Base-by-base conservation (phyloP, 2,888 invertebrate species). In the Lithophane leautieri region DNA sequence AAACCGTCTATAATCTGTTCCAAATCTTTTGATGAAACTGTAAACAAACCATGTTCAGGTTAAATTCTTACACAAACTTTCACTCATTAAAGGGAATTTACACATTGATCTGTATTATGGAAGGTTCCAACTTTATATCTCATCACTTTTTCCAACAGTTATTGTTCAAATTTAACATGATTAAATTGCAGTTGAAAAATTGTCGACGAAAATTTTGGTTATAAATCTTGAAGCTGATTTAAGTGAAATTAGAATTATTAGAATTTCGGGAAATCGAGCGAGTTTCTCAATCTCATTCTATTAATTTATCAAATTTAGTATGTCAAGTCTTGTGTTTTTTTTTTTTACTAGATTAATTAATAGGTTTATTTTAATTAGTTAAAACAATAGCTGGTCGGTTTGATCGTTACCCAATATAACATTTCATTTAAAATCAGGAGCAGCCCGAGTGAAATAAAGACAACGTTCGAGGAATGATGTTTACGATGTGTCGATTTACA, bases 401-500 rank as follows among this genome's bases (percentile, higher is more conserved):
- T 68, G 12, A 25, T 42, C 14, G 19, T 58, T 60, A 22, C 8
- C 12, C 2, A 40, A 25, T 42, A 25, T 42, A 25, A 25, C 42
- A 42, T 42, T 1, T 28, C 47, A 65, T 70, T 65, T 63, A 4
- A 4, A 70, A n/a, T 68, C n/a, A 16, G 7, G 19, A 50, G 47
- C 19, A 16, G 8, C 1, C 1, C 19, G 22, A 2, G 25, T 9
- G 22, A 14, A 42, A 52, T 42, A 0, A 69, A 16, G 25, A 66
- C 19, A n/a, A 19, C 12, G 3, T 25, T 72, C 47, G 47, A 40
- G 73, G 25, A 62, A 69, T 77, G 42, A 11, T 61, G 54, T 78
- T 77, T 56, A 54, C 54, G 47, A 75, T 74, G 34, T 44, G 40
- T 50, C 54, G 25, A 58, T 50, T 56, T 50, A 65, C 54, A n/a